Base-by-base conservation (phyloP, 2,888 invertebrate species). In the Iphiclides podalirius region DNA sequence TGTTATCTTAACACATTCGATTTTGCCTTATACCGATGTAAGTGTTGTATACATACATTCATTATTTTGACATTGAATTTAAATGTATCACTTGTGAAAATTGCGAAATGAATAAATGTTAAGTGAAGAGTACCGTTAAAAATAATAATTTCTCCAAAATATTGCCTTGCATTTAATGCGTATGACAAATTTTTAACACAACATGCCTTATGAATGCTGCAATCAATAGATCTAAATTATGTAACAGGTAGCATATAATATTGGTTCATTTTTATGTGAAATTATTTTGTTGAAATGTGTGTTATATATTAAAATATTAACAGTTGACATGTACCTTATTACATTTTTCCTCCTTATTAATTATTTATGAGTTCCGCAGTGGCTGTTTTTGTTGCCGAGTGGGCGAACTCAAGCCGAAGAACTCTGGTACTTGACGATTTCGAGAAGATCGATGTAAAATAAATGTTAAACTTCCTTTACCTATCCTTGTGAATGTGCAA, bases 241-340 rank as follows among this genome's bases (percentile, higher is more conserved):
- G 14, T 42, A 38, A 39, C 39, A 39, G 44, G 44, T 50, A 44
- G 28, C 26, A 35, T 17, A 28, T 23, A 14, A 35, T 39, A 38
- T 48, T 49, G 39, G 39, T 39, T 40, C 9, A 28, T 34, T 39
- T 33, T 35, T 17, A 35, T 39, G 43, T 44, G 17, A 15, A 49
- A 42, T 39, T 39, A 28, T 44, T 40, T 26, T 44, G 43, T 49
- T 49, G 43, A 39, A 49, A 26, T 44, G 43, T 44, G 39, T 50
- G 37, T 50, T 44, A 35, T 50, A 39, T 35, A 50, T 44, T 50
- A 49, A 43, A 49, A 40, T 44, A 50, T 50, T 44, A 16, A 35
- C 49, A 35, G 49, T 50, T 50, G 38, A 50, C 28, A 28, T 35
- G 49, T 44, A 23, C 36, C 14, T 44, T 36, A 42, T 42, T 42